phyloP scores from a whole-genome alignment of 2,888 invertebrate species.

The Ypsolopha scabrella region DNA sequence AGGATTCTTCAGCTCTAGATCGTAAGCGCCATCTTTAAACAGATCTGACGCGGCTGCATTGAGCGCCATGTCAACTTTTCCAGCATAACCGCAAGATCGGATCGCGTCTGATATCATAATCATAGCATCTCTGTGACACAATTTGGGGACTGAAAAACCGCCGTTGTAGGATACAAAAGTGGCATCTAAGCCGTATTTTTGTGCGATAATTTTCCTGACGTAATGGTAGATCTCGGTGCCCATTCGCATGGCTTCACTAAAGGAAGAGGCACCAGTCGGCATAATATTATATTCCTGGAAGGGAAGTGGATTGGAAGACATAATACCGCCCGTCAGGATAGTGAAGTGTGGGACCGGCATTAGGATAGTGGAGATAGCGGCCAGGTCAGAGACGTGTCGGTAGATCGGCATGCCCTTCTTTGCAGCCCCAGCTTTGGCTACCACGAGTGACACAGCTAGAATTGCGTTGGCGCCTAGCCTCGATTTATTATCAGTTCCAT shows the following conservation, averaged over 20 bases:
- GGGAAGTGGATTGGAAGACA: slow-evolving; percentile 95
- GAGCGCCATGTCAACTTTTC: slow-evolving; percentile 93
- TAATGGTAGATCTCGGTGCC: slow-evolving; percentile 96
- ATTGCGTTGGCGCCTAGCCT: slow-evolving; percentile 97
- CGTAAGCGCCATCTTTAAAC: slow-evolving; percentile 87
- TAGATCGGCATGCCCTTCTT: slow-evolving; percentile 90
- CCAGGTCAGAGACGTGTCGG: slow-evolving; percentile 95
- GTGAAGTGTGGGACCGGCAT: slow-evolving; percentile 98
- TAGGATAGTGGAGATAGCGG: slow-evolving; percentile 88
- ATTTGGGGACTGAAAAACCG: slow-evolving; percentile 97
- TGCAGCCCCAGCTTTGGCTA: slow-evolving; percentile 97
- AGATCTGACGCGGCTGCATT: slow-evolving; percentile 98
- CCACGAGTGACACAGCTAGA: slow-evolving; percentile 94
- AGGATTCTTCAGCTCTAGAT: slow-evolving; percentile 97
- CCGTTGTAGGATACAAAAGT: slow-evolving; percentile 97
- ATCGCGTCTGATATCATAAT: slow-evolving; percentile 88
- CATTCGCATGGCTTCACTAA: slow-evolving; percentile 97
- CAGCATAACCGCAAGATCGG: slow-evolving; percentile 92
- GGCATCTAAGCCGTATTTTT: slow-evolving; percentile 90
- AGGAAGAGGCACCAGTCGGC: slow-evolving; percentile 90
- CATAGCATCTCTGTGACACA: slow-evolving; percentile 93
- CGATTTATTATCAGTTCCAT: slow-evolving; percentile 96
- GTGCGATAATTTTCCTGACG: slow-evolving; percentile 89
- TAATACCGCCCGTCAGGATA: slow-evolving; percentile 96
- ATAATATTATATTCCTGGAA: slow-evolving; percentile 97